These are phyloP conservation scores for Esox lucius DNA, from an alignment of 2,797 vertebrate species.

Conservation along the genomic window DNA sequence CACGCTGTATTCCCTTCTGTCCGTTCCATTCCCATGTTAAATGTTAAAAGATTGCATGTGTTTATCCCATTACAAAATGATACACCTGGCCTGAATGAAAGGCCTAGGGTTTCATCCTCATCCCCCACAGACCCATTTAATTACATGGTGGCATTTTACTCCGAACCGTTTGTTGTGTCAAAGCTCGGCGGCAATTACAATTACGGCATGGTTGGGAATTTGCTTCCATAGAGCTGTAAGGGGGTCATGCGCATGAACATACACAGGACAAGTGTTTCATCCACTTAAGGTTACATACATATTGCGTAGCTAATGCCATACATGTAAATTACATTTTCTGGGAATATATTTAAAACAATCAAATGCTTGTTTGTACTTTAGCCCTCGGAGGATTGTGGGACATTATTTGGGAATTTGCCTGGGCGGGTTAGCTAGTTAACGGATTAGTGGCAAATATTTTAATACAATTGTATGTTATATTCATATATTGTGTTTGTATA, in stretches of 20 bases:
- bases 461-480: no score
- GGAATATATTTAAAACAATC: no score
- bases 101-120: slow-evolving; percentile 14
- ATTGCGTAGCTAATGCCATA: no score
- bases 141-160: slow-evolving; percentile 30
- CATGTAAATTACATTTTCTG: no score
- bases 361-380: no score
- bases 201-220: slow-evolving; percentile 17
- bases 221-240: neutral
- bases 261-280: neutral
- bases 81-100: slow-evolving; percentile 35
- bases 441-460: no score
- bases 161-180: slow-evolving; percentile 25
- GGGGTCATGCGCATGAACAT: neutral
- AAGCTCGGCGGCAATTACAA: slow-evolving; percentile 33
- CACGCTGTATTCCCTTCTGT: neutral
- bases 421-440: no score
- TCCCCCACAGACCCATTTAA: slow-evolving; percentile 30
- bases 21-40: slow-evolving; percentile 9
- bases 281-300: no score
- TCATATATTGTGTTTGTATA: no score
- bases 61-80: slow-evolving; percentile 31
- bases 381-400: no score
- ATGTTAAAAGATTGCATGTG: slow-evolving; percentile 10
- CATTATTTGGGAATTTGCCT: no score